A percentile compares a stretch with the other conserved stretches of the same genome.
phyloP scores from a whole-genome alignment of 2,888 invertebrate genomes.

The Cosmia pyralina region DNA sequence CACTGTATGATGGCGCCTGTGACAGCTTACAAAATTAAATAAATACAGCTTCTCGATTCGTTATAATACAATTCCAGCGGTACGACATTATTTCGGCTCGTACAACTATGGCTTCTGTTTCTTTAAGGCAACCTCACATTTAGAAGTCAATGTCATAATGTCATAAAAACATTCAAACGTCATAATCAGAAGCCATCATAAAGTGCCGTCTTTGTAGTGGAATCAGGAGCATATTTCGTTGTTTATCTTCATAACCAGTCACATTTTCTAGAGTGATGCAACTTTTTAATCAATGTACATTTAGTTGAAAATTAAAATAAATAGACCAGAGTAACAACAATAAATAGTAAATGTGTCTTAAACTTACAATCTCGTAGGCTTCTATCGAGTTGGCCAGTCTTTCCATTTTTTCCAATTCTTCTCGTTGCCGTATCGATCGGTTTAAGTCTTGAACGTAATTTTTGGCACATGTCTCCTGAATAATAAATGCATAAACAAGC shows the following conservation, averaged over 20 bases:
- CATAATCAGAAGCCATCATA: not conserved
- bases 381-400: constrained; percentile 74
- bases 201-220: not conserved
- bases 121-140: not conserved
- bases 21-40: not conserved
- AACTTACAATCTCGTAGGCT: constrained; percentile 91
- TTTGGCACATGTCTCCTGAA: constrained; percentile 73
- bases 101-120: not conserved
- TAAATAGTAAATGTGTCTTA: not conserved
- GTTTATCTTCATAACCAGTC: not conserved
- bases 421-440: constrained; percentile 78
- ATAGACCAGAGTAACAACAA: not conserved
- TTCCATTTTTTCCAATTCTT: constrained; percentile 78
- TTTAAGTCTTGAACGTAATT: constrained; percentile 79
- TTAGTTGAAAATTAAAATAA: not conserved
- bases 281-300: not conserved
- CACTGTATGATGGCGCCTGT: too few species aligned
- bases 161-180: not conserved
- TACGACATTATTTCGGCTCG: not conserved
- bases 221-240: not conserved
- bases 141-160: too few species aligned
- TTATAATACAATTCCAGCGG: not conserved
- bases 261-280: not conserved
- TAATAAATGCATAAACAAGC: constrained; percentile 20
- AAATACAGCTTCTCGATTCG: not conserved